Base-by-base conservation (phyloP, 1,140 invertebrate genomes). In the Pseudomyrmex concolor region DNA sequence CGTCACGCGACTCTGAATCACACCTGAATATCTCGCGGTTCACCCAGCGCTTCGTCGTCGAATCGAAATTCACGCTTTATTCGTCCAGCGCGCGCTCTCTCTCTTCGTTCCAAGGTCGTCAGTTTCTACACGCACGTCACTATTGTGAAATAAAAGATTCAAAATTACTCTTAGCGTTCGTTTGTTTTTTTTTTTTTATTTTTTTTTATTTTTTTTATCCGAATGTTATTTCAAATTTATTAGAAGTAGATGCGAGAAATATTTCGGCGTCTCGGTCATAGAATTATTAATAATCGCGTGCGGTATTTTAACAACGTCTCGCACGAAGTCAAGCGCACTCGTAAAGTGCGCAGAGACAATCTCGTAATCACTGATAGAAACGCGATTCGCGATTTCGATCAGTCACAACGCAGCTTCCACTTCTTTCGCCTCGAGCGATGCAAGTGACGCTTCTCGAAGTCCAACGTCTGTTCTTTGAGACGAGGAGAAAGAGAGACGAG, bases 1-100 rank as follows among this genome's bases (percentile, higher is more conserved):
- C 64, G 51, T 78, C 76, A 71, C 76, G 66, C 19, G 43, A 59
- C n/a, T 80, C 76, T 80, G 76, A 80, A 80, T 80, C 76, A 70
- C 63, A 9, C 50, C 19, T 34, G 43, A 48, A n/a, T 71, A 80
- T 80, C 54, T 78, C 66, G 54, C 51, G 74, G 43, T 71, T 80
- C 66, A 71, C 66, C 55, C 76, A 80, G 34, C 34, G 51, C 70
- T 78, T 78, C 15, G 12, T 34, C 76, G 66, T 43, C 76, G 54
- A 80, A 80, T 80, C 66, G 66, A 80, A 45, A 22, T 57, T 67
- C 62, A 50, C 59, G 19, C 25, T 70, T 57, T n/a, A 45, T 62
- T 57, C 66, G 25, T 0, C 25, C 25, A 25, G 25, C 25, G 25
- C 25, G 50, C 48, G 25, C 1, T 50, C n/a, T 70, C n/a, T 70